A percentile compares a stretch with the other conserved stretches of the same genome.
These are phyloP conservation scores for Tokudaia tokunoshimensis DNA, from an alignment of 2,797 vertebrate genomes.

Conservation along the genomic window DNA sequence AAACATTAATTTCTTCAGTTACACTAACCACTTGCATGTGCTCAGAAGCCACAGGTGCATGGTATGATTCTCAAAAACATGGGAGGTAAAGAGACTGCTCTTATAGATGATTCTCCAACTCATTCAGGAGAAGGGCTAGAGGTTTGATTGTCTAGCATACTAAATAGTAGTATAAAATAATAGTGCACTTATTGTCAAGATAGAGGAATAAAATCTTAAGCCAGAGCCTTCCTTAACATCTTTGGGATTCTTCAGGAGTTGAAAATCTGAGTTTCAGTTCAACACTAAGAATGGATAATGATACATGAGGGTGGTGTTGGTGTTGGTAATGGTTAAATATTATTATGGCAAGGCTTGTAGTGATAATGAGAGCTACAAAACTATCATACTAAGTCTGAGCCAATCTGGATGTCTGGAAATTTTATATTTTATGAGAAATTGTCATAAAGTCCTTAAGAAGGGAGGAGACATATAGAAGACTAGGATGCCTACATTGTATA, in stretches of 20 bases:
- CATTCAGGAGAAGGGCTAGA: neutral
- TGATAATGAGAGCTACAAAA: neutral
- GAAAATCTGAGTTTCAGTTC: neutral
- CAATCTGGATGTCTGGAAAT: neutral
- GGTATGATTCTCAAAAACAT: accelerated
- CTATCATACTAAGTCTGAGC: neutral
- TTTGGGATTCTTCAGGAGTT: neutral
- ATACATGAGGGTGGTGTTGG: accelerated
- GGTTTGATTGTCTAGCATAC: neutral
- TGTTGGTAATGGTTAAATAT: neutral
- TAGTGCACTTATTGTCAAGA: neutral
- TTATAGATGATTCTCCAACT: neutral
- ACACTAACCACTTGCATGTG: neutral
- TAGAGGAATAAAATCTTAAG: neutral
- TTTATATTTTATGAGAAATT: neutral
- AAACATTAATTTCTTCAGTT: neutral
- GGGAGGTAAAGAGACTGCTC: neutral
- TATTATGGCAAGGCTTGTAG: too few relatives aligned
- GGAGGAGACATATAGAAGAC: neutral
- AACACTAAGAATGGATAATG: neutral
- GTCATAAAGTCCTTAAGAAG: neutral
- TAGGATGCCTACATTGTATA: too few relatives aligned
- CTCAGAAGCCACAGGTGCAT: too few relatives aligned
- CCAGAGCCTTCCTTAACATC: neutral
- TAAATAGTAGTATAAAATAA: neutral